phyloP scores from a whole-genome alignment of 2,113 vertebrate genomes.

The Mus pahari region DNA sequence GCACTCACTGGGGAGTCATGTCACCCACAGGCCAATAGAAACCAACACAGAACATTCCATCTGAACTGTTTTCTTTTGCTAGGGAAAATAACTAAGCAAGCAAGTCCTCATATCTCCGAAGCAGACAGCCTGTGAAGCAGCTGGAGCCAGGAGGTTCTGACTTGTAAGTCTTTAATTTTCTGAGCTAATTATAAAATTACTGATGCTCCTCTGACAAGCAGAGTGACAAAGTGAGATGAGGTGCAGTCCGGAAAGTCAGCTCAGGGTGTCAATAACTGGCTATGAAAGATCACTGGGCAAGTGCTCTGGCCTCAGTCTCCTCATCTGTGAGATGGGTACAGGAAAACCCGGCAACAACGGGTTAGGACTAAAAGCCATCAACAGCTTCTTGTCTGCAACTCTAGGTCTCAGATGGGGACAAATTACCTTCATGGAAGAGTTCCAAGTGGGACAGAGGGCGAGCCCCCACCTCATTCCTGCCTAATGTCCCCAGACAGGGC shows the following conservation, averaged over 20 bases:
- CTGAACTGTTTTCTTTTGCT: background rate
- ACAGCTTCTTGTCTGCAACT: background rate
- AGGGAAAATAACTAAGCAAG: background rate
- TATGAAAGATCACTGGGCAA: background rate
- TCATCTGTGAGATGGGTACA: constrained; percentile 8
- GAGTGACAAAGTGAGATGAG: background rate
- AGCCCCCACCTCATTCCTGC: background rate
- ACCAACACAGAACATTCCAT: background rate
- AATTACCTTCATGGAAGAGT: background rate
- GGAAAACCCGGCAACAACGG: background rate
- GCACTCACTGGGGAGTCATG: background rate
- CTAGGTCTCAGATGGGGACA: background rate
- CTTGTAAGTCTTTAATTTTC: background rate
- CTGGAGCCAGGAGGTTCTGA: background rate
- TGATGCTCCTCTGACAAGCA: too few species aligned
- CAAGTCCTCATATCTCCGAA: background rate
- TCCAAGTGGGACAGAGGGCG: too few species aligned
- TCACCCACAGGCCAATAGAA: background rate
- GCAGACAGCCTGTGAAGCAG: background rate
- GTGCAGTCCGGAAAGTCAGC: background rate
- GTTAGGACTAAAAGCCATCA: background rate
- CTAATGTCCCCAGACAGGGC: background rate
- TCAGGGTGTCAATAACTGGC: background rate
- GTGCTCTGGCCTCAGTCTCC: background rate
- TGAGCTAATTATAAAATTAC: background rate